These are phyloP conservation scores for Eupeodes corollae DNA, from an alignment of 1,140 invertebrate genomes.

Conservation along the genomic window DNA sequence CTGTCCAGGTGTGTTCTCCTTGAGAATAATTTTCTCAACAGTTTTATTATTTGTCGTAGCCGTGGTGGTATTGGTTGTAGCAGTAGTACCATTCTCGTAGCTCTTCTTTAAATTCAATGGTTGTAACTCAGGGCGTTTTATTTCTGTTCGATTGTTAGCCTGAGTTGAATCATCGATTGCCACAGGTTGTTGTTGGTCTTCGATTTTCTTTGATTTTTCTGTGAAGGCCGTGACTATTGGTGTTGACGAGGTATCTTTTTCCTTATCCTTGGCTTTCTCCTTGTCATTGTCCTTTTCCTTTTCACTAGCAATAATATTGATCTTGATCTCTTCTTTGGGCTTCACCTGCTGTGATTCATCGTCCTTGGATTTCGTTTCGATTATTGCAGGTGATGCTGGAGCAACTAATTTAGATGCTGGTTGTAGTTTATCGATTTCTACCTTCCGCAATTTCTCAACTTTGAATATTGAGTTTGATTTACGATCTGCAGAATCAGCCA, in stretches of 20 bases:
- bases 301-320: too few species aligned
- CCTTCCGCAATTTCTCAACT: too few species aligned
- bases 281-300: neutral
- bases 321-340: too few species aligned
- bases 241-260: constrained; percentile 7
- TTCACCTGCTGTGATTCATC: too few species aligned
- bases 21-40: constrained; percentile 35
- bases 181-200: neutral
- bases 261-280: neutral
- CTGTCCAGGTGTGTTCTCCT: constrained; percentile 60
- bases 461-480: too few species aligned
- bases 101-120: constrained; percentile 44
- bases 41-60: constrained; percentile 13
- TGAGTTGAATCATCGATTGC: neutral
- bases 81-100: constrained; percentile 19
- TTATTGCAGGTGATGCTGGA: constrained; percentile 10
- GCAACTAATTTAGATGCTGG: too few species aligned
- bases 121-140: constrained; percentile 34
- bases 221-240: constrained; percentile 1
- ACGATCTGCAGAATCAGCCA: too few species aligned
- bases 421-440: too few species aligned
- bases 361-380: neutral
- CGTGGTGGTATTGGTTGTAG: constrained; percentile 7
- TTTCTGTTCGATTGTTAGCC: constrained; percentile 6
- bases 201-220: constrained; percentile 16